These are phyloP conservation scores for Metellina segmentata DNA, from an alignment of 2,888 invertebrate species.

Conservation along the genomic window DNA sequence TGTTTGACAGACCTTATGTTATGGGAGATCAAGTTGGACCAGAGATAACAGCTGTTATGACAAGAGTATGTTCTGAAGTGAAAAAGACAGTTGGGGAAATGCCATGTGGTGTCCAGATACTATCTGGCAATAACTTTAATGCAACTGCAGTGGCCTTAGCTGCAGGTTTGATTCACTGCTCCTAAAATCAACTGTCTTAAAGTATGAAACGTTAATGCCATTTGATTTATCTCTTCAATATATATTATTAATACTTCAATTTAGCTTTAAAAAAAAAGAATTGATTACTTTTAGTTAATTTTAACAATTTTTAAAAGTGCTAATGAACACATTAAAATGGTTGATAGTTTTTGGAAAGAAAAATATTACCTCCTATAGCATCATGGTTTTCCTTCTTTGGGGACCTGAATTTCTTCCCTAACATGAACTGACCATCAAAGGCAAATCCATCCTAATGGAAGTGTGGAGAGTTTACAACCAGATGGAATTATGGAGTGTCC, in stretches of 20 bases:
- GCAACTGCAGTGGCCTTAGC: conserved; percentile 89
- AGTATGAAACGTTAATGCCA: neutral
- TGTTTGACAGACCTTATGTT: conserved; percentile 89
- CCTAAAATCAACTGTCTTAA: neutral
- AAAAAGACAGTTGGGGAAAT: conserved; percentile 82
- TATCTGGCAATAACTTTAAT: conserved; percentile 89
- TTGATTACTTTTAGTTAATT: no score
- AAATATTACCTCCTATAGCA: no score
- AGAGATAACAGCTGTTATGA: conserved; percentile 87
- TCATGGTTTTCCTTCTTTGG: no score
- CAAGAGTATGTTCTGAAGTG: conserved; percentile 85
- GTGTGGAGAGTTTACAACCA: no score
- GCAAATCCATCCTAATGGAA: no score
- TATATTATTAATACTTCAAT: neutral
- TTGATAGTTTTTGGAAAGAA: no score
- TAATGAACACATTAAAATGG: no score
- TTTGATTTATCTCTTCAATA: neutral
- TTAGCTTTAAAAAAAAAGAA: neutral
- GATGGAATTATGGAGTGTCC: no score
- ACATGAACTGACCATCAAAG: no score
- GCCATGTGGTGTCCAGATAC: conserved; percentile 86
- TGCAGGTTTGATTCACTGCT: conserved; percentile 81
- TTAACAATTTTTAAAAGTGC: no score
- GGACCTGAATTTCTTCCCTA: no score
- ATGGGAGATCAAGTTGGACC: conserved; percentile 84